These are phyloP conservation scores for Martes martes DNA, from an alignment of 2,113 vertebrate genomes.

Conservation along the genomic window DNA sequence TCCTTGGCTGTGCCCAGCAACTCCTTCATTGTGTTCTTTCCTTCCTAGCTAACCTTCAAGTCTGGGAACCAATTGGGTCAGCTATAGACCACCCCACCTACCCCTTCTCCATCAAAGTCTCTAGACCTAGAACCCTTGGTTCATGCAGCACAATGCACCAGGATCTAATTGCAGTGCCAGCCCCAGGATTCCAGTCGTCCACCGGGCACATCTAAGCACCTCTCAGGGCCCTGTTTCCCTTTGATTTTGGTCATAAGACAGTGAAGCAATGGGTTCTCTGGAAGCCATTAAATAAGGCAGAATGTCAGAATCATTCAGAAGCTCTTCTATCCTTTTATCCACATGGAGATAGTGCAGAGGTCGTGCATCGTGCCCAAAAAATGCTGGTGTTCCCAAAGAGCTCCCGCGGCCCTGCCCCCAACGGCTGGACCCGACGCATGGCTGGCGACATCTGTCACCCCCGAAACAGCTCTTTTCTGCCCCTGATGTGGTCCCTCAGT, in stretches of 20 bases:
- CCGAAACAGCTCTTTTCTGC: not conserved
- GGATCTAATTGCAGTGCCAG: not conserved
- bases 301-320: not conserved
- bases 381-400: not conserved
- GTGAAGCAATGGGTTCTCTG: not conserved
- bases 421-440: accelerated
- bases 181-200: not conserved
- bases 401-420: not conserved
- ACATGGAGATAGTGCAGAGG: not conserved
- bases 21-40: not conserved
- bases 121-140: not conserved
- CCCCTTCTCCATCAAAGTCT: not conserved
- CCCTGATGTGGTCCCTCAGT: not conserved
- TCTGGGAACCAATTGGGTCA: not conserved
- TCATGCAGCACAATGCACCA: not conserved
- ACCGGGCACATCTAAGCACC: not conserved
- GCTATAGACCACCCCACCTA: not conserved
- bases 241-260: not conserved
- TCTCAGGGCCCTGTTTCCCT: not conserved
- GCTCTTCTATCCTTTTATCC: not conserved
- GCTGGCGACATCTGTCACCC: not conserved
- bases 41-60: not conserved
- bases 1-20: accelerated
- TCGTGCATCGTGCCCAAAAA: not conserved
- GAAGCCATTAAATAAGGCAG: not conserved